Evolutionary conservation across 2,888 invertebrate genomes (phyloP).

Genomic region (Synergus gifuensis): DNA sequence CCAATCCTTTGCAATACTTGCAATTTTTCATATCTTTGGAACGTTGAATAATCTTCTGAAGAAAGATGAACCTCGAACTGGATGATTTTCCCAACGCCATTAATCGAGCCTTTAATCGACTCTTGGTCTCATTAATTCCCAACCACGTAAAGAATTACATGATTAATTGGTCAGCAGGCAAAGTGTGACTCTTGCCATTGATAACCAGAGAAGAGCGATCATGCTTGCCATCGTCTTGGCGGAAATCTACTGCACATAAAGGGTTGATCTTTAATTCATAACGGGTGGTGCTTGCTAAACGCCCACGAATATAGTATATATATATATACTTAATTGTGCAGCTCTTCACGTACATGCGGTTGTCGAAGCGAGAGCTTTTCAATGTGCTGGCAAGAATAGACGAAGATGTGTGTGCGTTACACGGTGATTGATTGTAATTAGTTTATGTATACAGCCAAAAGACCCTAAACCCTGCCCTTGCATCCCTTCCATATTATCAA

Average conservation of each 20-base stretch:
- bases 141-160: not conserved
- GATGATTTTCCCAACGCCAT: not conserved
- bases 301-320: constrained; percentile 49
- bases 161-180: constrained; percentile 25
- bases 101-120: not conserved
- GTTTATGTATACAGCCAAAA: constrained; percentile 61
- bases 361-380: constrained; percentile 42
- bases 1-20: too few relatives aligned
- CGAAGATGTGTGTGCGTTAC: constrained; percentile 47
- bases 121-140: not conserved
- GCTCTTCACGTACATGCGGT: constrained; percentile 53
- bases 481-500: constrained; percentile 43
- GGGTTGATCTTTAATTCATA: constrained; percentile 70
- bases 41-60: not conserved
- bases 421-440: constrained; percentile 69
- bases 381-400: constrained; percentile 44
- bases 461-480: constrained; percentile 35
- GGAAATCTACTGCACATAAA: constrained; percentile 63
- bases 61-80: not conserved
- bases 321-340: constrained; percentile 27
- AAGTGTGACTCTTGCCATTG: constrained; percentile 12
- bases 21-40: too few relatives aligned
- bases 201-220: not conserved
- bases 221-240: constrained; percentile 18
- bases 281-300: constrained; percentile 57